Conservation (phyloP, 2,888 invertebrate species). For the Aleiodes leptofemur region DNA sequence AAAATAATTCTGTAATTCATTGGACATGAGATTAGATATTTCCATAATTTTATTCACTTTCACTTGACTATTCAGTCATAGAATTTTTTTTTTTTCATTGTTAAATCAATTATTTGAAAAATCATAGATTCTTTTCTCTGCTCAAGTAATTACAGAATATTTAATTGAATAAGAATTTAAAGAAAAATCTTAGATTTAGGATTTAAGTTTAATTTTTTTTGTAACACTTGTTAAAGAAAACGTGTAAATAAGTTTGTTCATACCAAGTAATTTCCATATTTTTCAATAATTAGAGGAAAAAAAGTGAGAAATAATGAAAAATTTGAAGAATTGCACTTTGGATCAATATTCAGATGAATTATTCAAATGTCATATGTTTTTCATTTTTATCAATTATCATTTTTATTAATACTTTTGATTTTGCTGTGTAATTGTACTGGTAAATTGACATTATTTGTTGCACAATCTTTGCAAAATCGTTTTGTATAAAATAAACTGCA, state of each 20-base stretch:
- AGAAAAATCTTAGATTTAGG: conserved; percentile 37
- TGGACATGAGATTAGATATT: neutral
- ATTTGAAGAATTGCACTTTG: conserved; percentile 31
- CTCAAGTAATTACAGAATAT: neutral
- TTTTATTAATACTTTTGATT: conserved; percentile 74
- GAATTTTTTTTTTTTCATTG: neutral
- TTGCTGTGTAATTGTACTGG: conserved; percentile 83
- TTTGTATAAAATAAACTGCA: conserved; percentile 89
- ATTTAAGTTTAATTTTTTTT: conserved; percentile 29
- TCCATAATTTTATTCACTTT: neutral
- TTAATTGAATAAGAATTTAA: conserved; percentile 32
- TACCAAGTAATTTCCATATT: conserved; percentile 28
- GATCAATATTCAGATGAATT: conserved; percentile 23
- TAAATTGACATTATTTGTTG: conserved; percentile 79
- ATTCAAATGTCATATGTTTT: conserved; percentile 42
- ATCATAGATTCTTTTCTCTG: neutral
- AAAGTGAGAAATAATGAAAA: conserved; percentile 24
- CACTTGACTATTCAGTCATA: neutral
- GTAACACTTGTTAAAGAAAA: conserved; percentile 16
- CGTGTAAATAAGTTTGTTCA: conserved; percentile 22
- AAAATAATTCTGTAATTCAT: neutral
- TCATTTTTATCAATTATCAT: conserved; percentile 50
- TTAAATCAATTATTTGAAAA: neutral
- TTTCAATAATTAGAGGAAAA: conserved; percentile 14
- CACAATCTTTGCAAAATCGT: conserved; percentile 86